These are phyloP conservation scores for Bergia sp. DNA, from an alignment of 92 coral and sea anemone species.

Conservation along the genomic window DNA sequence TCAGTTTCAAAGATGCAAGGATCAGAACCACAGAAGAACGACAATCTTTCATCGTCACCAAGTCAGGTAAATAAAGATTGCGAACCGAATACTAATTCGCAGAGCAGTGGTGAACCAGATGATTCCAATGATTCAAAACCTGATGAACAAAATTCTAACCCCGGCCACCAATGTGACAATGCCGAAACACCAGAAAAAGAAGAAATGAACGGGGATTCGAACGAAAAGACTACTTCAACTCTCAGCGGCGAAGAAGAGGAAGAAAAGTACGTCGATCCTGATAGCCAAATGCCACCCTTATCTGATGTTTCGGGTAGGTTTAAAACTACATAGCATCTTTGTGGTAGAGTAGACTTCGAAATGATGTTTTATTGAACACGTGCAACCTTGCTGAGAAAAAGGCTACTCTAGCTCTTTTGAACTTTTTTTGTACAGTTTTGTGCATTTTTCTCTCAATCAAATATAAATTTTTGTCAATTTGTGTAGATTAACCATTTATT, in stretches of 20 bases:
- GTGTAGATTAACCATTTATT: too few relatives aligned
- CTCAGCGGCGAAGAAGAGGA: not conserved
- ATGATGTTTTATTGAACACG: too few relatives aligned
- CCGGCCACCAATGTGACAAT: not conserved
- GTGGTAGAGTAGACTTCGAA: not conserved
- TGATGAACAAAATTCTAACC: not conserved
- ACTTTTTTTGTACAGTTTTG: too few relatives aligned
- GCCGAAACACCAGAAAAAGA: not conserved
- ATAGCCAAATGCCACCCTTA: conserved; percentile 23
- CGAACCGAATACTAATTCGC: not conserved
- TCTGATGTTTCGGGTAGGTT: conserved; percentile 26
- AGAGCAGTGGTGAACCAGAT: not conserved
- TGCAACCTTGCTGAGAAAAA: too few relatives aligned
- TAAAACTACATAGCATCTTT: not conserved
- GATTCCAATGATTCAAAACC: not conserved
- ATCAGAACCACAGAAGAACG: not conserved
- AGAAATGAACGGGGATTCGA: not conserved
- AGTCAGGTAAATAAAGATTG: not conserved
- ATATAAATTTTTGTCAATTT: too few relatives aligned
- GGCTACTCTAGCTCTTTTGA: too few relatives aligned
- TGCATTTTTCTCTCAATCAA: too few relatives aligned
- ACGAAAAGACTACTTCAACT: not conserved
- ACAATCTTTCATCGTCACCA: not conserved
- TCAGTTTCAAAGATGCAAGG: not conserved
- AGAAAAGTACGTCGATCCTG: not conserved